A percentile compares a stretch with the other conserved stretches of the same genome.
Evolutionary conservation across 1,140 invertebrate genomes (phyloP).

Genomic region (Trichonephila inaurata): DNA sequence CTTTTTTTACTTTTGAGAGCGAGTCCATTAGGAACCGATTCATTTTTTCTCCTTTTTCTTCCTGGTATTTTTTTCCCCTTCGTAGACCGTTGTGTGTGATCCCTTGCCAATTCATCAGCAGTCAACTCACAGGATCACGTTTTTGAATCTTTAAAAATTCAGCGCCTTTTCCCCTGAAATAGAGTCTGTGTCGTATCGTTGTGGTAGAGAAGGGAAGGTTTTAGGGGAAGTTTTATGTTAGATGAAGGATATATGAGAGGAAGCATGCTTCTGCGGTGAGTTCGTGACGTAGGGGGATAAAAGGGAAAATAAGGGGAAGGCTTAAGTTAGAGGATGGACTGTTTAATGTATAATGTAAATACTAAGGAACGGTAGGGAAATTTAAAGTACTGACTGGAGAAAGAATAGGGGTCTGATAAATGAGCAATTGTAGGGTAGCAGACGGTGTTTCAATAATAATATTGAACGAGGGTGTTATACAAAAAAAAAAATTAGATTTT

Average conservation of each 20-base stretch:
- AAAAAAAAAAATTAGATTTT: no score
- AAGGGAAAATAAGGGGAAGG: background rate
- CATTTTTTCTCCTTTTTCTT: background rate
- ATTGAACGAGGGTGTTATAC: no score
- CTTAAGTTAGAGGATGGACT: background rate
- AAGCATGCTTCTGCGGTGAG: background rate
- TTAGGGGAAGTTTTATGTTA: background rate
- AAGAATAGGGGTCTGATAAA: no score
- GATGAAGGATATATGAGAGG: background rate
- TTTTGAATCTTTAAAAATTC: slow-evolving; percentile 16
- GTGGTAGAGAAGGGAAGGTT: background rate
- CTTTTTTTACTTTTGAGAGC: no score
- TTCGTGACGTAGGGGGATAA: background rate
- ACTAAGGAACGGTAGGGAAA: background rate
- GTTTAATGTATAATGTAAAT: background rate
- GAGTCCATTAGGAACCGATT: no score
- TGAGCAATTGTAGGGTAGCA: no score
- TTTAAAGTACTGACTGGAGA: no score
- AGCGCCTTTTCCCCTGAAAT: background rate
- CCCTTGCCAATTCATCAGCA: background rate
- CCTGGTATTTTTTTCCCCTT: background rate
- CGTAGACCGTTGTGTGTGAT: background rate
- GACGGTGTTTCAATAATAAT: no score
- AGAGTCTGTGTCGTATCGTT: background rate
- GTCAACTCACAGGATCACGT: background rate